These are phyloP conservation scores for Choloepus hoffmanni DNA, from an alignment of 2,113 vertebrate species.

Conservation along the genomic window DNA sequence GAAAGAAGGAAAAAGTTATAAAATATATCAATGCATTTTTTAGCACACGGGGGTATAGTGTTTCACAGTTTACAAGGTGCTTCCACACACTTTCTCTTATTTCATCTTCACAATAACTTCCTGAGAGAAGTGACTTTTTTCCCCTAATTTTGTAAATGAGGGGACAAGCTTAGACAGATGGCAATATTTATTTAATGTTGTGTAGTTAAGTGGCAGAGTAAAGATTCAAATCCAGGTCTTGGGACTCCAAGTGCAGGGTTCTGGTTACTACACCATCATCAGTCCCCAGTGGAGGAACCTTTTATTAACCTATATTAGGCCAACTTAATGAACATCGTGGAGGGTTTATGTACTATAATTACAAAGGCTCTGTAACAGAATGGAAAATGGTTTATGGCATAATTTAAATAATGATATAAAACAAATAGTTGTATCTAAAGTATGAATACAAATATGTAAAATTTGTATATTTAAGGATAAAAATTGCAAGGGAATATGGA, in stretches of 20 bases:
- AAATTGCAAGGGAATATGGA: neutral
- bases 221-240: neutral
- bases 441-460: conserved; percentile 29
- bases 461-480: neutral
- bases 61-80: neutral
- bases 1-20: conserved; percentile 27
- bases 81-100: neutral
- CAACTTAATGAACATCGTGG: neutral
- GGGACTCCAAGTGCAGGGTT: neutral
- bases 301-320: neutral
- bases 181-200: neutral
- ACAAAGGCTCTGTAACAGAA: neutral
- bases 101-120: neutral
- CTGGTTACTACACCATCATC: neutral
- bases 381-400: neutral
- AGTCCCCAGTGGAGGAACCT: neutral
- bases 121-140: neutral
- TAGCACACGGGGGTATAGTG: neutral
- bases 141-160: neutral
- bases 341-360: neutral
- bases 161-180: neutral
- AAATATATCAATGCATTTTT: neutral
- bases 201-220: neutral
- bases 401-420: neutral
- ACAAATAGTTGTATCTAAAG: neutral